Evolutionary conservation across 2,888 invertebrate species (phyloP), one percentile per base, ranked within the genome.

Genomic region (Drosophila algonquin): DNA sequence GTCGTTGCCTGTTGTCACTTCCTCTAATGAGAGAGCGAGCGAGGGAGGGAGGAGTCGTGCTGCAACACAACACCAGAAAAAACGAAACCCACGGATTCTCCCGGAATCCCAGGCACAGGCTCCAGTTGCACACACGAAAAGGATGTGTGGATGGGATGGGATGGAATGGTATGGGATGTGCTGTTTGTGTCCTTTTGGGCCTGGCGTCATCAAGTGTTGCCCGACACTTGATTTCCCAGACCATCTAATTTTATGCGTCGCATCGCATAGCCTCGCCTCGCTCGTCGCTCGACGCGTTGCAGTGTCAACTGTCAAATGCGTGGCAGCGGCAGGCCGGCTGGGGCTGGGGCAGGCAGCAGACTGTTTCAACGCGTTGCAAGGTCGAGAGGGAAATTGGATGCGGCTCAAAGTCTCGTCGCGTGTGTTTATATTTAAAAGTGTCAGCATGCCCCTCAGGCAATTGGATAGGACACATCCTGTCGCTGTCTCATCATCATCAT

Each of bases 371-470:
- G 77, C 86, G 77, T 56, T 56, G 65, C 81, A 81, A 79, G 79
- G 79, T 79, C 79, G 67, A 68, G 58, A 8, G 68, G 71, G 81
- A 83, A 87, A 86, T 86, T 71, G 78, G 86, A 86, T 55, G 73
- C 87, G 65, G 53, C 63, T 59, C 53, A 56, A 63, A 69, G 71
- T 61, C 70, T 73, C 69, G 24, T 40, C 7, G 40, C 14, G n/a
- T 40, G 78, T 86, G 86, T 86, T 87, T 87, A 86, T 85, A 85
- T 85, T 85, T 85, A 65, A 85, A 73, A 83, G 75, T 85, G 87
- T 82, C 85, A 85, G 75, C 87, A 51, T 44, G 21, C 30, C 62
- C 69, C 62, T 70, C 72, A 69, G 76, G 76, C 83, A 81, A 82
- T 72, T 64, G 80, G 75, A 84, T 70, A 75, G 77, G 75, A 62